Conservation (phyloP, 2,113 vertebrate species). For the Microtus pennsylvanicus region DNA sequence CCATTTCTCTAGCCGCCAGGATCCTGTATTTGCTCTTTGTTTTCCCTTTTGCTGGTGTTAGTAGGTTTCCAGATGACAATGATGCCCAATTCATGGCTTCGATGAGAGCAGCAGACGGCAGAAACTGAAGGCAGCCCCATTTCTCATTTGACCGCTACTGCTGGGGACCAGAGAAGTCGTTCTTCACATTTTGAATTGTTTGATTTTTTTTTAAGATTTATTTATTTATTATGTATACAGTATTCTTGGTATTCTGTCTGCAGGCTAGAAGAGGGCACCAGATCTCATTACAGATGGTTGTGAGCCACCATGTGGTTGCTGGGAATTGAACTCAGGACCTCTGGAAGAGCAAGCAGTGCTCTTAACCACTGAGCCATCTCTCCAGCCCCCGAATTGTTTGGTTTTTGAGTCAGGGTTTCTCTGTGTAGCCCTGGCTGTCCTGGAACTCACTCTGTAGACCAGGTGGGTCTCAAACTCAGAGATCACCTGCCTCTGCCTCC, state of each 20-base stretch:
- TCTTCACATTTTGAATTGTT: conserved; percentile 14
- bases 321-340: no score
- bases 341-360: no score
- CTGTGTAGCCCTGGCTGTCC: not conserved
- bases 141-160: conserved; percentile 40
- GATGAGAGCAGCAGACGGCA: conserved; percentile 39
- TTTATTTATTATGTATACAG: no score
- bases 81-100: not conserved
- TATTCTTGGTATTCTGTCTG: no score
- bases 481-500: not conserved
- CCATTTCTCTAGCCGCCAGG: not conserved
- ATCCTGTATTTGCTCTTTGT: conserved; percentile 41
- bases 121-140: not conserved
- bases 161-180: conserved; percentile 15
- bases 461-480: not conserved
- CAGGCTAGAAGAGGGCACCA: no score
- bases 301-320: no score
- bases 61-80: conserved; percentile 57
- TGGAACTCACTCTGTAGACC: no score
- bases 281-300: no score
- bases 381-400: not conserved
- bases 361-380: no score
- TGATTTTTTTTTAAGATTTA: no score
- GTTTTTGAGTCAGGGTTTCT: not conserved
- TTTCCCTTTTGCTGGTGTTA: conserved; percentile 36